Base-by-base conservation (phyloP, 2,888 invertebrate species). In the Erynnis tages region DNA sequence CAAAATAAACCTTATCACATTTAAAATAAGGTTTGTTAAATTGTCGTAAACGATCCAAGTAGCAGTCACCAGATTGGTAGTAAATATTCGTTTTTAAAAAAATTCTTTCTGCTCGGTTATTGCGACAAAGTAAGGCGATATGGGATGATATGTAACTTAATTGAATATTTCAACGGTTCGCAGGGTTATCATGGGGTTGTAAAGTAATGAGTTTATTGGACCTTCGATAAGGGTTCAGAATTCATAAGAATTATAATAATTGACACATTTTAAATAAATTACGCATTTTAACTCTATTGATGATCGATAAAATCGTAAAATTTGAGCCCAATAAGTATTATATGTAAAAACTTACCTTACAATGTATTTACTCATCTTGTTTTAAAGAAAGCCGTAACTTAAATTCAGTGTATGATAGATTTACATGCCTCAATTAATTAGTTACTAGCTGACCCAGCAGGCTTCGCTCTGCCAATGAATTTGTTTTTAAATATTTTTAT, bases 1-100 rank as follows among this genome's bases (percentile, higher is more conserved):
- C 29, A 65, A 58, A 61, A 32, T 61, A 17, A 48, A 57, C 64
- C 53, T 52, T 63, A 59, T 41, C 2, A 0, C 13, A 2, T 2
- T 10, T 7, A 5, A 17, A 34, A 40, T n/a, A 48, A 4, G 27
- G 48, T 19, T 6, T 25, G 29, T 4, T 35, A 7, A 35, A 6
- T 4, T 5, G 2, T 13, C 1, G 6, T 5, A 11, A 25, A 7
- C 7, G 17, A 27, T 34, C 3, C 32, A 17, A 49, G 44, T 32
- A 21, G 23, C 40, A 32, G 32, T 25, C 10, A 14, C 48, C 23
- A 48, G 21, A 30, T 38, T 3, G 17, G 13, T 29, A 29, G 8
- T 21, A 40, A 30, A 25, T 16, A 13, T 48, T 23, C 6, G 17
- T 38, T 6, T 47, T 47, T n/a, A 38, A 47, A 38, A 17, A 17